A percentile compares a stretch with the other conserved stretches of the same genome.
These are phyloP conservation scores for Gallinago media DNA, from an alignment of 2,113 vertebrate genomes.

Conservation along the genomic window DNA sequence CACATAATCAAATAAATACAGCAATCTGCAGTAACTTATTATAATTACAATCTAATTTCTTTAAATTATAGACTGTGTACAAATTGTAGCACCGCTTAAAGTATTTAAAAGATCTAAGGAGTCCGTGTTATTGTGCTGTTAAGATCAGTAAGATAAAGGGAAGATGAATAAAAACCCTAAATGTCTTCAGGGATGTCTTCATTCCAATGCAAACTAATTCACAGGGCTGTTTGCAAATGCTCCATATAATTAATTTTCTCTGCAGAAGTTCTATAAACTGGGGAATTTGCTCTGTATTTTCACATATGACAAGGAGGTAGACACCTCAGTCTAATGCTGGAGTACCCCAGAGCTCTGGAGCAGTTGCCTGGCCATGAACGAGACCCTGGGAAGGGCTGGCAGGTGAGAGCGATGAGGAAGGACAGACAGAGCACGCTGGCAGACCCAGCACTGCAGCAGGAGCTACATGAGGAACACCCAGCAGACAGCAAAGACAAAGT, in stretches of 20 bases:
- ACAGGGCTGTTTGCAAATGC: neutral
- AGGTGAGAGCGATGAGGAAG: accelerated
- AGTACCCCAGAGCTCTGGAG: neutral
- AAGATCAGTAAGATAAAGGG: conserved; percentile 37
- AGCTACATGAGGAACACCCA: accelerated
- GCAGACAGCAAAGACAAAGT: neutral
- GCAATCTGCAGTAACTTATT: neutral
- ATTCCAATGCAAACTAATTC: neutral
- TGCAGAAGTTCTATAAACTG: neutral
- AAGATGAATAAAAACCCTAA: neutral
- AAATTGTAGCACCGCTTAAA: conserved; percentile 6
- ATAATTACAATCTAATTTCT: conserved; percentile 18
- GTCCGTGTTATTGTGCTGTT: neutral
- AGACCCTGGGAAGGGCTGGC: neutral
- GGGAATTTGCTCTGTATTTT: neutral
- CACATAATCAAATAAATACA: neutral
- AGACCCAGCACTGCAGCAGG: accelerated
- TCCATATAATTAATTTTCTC: neutral
- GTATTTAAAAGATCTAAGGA: conserved; percentile 45
- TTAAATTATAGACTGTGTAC: conserved; percentile 17
- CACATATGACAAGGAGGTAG: accelerated
- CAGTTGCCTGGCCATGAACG: accelerated
- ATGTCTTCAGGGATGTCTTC: conserved; percentile 31
- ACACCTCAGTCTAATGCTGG: neutral
- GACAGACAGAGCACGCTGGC: neutral